Base-by-base conservation (phyloP, 2,797 vertebrate species). In the Tadarida brasiliensis region DNA sequence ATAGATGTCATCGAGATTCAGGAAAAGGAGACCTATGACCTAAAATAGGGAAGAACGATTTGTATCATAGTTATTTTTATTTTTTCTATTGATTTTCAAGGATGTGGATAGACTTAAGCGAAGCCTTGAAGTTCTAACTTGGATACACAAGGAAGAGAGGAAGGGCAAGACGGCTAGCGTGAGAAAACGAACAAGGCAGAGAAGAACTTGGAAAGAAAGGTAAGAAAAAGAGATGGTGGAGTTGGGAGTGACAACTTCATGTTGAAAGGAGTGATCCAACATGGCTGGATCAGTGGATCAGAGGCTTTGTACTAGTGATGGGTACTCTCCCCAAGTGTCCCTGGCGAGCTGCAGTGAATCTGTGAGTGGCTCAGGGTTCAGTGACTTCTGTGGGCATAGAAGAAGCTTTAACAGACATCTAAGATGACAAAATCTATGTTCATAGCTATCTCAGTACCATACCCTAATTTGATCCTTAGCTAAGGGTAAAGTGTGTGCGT, bases 51-150 rank as follows among this genome's bases (percentile, higher is more conserved):
- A 84, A 67, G 12, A 44, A 49, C 16, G 0, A 0, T 22, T 85
- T 81, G 57, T 28, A 8, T 78, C 15, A 63, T 49, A 35, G 22
- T 74, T 77, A 59, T 33, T 51, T 39, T 85, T 81, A 77, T 1
- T 94, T n/a, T 67, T 80, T 8, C 54, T 86, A 63, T 17, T 74
- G 73, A n/a, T 59, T 65, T 91, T 84, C 94, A 77, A 91, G 65
- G 24, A 26, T 2, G 0, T 59, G 26, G 10, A 71, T 7, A 92
- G 30, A 76, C 19, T 94, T 77, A n/a, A 87, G 16, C 19, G 76
- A 76, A 81, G 26, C 19, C 16, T 87, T 87, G 47, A 76, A 65
- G 26, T 89, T 78, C 26, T 10, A 70, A 67, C 2, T 70, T 77
- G 24, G 68, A n/a, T 33, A 33, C 30, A 10, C 39, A 11, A 94